Evolutionary conservation across 2,113 vertebrate species (phyloP).

Genomic region (Mastomys natalensis): DNA sequence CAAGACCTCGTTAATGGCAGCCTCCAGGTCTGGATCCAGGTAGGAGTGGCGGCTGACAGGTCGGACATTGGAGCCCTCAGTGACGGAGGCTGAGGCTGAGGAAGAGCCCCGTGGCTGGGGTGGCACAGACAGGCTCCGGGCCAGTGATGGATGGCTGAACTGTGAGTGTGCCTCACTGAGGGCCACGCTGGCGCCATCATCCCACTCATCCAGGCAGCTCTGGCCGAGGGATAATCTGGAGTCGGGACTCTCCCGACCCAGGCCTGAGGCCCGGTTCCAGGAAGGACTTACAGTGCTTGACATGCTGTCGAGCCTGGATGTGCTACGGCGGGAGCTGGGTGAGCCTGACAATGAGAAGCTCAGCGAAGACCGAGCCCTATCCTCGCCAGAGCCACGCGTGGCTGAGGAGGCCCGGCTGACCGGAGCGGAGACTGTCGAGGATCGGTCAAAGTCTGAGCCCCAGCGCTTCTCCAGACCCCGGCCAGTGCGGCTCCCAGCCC

Average conservation of each 20-base stretch:
- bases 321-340: constrained; percentile 84
- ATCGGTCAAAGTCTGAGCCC: constrained; percentile 90
- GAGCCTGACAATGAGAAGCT: constrained; percentile 90
- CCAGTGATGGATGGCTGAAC: constrained; percentile 89
- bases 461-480: constrained; percentile 92
- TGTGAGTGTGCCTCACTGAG: constrained; percentile 87
- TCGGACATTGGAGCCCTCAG: constrained; percentile 82
- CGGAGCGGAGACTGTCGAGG: constrained; percentile 86
- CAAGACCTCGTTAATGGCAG: constrained; percentile 96
- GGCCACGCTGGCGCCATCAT: constrained; percentile 86
- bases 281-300: constrained; percentile 84
- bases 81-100: constrained; percentile 54
- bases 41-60: constrained; percentile 91
- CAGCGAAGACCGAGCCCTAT: constrained; percentile 88
- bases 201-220: constrained; percentile 91
- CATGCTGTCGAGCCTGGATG: constrained; percentile 86
- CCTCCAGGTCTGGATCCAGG: constrained; percentile 96
- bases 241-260: constrained; percentile 84
- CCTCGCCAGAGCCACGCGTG: constrained; percentile 86
- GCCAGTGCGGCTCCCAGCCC: constrained; percentile 86
- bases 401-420: constrained; percentile 90
- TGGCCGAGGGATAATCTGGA: constrained; percentile 89
- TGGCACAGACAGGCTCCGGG: constrained; percentile 95
- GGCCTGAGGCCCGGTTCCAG: constrained; percentile 81
- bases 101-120: constrained; percentile 84